phyloP scores from a whole-genome alignment of 2,797 vertebrate species.

The Crocodylus rhombifer region DNA sequence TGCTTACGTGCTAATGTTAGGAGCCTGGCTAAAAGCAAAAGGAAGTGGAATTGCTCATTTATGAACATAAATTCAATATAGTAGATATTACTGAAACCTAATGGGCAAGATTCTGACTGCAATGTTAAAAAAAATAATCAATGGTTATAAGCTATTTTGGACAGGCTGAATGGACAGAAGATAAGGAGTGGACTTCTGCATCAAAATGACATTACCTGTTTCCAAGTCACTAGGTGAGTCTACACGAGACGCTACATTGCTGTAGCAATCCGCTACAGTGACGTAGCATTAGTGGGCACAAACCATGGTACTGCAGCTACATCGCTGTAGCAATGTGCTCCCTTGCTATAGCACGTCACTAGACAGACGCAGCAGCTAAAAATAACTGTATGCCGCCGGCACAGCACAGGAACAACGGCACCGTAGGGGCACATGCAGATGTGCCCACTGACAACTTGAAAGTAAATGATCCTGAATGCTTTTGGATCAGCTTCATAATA shows the following conservation, averaged over 20 bases:
- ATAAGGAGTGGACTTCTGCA: background rate
- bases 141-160: background rate
- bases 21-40: background rate
- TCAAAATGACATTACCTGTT: constrained; percentile 38
- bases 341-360: too few relatives aligned
- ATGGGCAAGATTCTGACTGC: background rate
- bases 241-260: too few relatives aligned
- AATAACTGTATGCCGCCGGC: too few relatives aligned
- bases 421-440: too few relatives aligned
- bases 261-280: too few relatives aligned
- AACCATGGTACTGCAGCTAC: too few relatives aligned
- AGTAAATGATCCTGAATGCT: background rate
- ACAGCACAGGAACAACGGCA: too few relatives aligned
- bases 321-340: too few relatives aligned
- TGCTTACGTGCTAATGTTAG: background rate
- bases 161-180: constrained; percentile 32
- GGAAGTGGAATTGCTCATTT: background rate
- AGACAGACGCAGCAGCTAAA: too few relatives aligned
- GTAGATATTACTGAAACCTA: background rate
- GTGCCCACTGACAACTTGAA: background rate
- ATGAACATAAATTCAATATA: background rate
- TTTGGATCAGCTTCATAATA: constrained; percentile 12
- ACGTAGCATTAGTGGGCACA: too few relatives aligned
- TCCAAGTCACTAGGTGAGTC: background rate
- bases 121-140: background rate